Conservation (phyloP, 37 sponge, comb jelly and placozoan species). For the Halichondria panicea region DNA sequence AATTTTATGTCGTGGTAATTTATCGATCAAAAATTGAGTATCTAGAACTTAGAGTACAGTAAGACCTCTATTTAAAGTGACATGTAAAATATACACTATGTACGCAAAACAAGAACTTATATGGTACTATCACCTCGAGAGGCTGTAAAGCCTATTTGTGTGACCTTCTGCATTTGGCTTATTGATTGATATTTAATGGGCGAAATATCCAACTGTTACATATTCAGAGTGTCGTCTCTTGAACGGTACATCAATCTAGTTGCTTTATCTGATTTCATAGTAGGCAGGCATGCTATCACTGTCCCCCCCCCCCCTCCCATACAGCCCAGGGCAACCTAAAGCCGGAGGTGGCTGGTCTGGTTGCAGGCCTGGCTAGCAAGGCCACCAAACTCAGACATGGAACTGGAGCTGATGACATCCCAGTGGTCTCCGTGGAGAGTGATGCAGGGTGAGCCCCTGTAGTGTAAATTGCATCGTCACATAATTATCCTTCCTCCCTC, state of each 20-base stretch:
- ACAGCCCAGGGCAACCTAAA: constrained; percentile 69
- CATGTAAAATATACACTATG: too few species aligned
- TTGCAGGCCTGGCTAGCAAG: constrained; percentile 43
- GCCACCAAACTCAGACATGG: constrained; percentile 35
- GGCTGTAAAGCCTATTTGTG: too few species aligned
- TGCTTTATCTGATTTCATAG: background rate
- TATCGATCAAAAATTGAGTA: too few species aligned
- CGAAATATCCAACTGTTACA: too few species aligned
- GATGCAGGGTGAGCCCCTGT: constrained; percentile 48
- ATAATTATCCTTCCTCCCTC: background rate
- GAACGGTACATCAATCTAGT: too few species aligned
- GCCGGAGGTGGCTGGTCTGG: constrained; percentile 56
- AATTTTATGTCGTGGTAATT: too few species aligned
- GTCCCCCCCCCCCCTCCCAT: background rate
- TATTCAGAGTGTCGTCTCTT: background rate
- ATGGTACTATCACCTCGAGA: background rate
- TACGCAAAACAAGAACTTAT: background rate
- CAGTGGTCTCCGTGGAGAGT: constrained; percentile 69
- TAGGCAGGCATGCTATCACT: background rate
- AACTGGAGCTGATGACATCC: constrained; percentile 49
- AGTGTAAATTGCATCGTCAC: background rate
- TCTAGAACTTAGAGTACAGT: too few species aligned
- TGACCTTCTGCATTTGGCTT: background rate
- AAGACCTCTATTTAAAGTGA: too few species aligned
- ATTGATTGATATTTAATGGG: background rate